phyloP scores from a whole-genome alignment of 2,888 invertebrate genomes.

The Drosophila macrospina region DNA sequence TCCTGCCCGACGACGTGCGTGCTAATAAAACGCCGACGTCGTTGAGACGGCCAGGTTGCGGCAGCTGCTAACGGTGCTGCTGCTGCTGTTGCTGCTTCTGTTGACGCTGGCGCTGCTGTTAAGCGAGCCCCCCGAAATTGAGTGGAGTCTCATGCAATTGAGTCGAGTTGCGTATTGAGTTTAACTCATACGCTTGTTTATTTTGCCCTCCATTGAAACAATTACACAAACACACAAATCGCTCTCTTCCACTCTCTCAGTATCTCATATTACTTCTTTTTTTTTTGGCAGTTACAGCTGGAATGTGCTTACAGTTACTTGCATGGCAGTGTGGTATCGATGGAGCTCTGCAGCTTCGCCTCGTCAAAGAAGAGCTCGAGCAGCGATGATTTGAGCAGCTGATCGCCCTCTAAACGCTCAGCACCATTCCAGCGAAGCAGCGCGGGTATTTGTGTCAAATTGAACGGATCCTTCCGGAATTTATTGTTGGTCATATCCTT shows the following conservation, averaged over 20 bases:
- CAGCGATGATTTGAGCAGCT: slow-evolving; percentile 89
- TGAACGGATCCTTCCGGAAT: slow-evolving; percentile 89
- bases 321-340: slow-evolving; percentile 25
- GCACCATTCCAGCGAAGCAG: slow-evolving; percentile 86
- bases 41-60: slow-evolving; percentile 48
- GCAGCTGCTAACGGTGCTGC: slow-evolving; percentile 34
- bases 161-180: slow-evolving; percentile 25
- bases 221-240: neutral
- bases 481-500: slow-evolving; percentile 91
- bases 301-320: slow-evolving; percentile 16
- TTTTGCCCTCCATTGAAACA: slow-evolving; percentile 17
- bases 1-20: slow-evolving; percentile 80
- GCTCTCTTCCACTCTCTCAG: neutral
- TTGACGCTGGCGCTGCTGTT: neutral
- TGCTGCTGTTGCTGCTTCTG: slow-evolving; percentile 21
- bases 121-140: slow-evolving; percentile 46
- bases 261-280: neutral
- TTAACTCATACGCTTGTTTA: slow-evolving; percentile 21
- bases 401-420: slow-evolving; percentile 91
- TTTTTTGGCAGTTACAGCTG: neutral
- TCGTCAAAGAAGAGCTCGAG: slow-evolving; percentile 91
- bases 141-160: slow-evolving; percentile 29
- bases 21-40: slow-evolving; percentile 70
- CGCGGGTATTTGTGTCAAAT: slow-evolving; percentile 91
- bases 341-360: slow-evolving; percentile 31